phyloP scores from a whole-genome alignment of 1,140 invertebrate species.

The Magallana angulata region DNA sequence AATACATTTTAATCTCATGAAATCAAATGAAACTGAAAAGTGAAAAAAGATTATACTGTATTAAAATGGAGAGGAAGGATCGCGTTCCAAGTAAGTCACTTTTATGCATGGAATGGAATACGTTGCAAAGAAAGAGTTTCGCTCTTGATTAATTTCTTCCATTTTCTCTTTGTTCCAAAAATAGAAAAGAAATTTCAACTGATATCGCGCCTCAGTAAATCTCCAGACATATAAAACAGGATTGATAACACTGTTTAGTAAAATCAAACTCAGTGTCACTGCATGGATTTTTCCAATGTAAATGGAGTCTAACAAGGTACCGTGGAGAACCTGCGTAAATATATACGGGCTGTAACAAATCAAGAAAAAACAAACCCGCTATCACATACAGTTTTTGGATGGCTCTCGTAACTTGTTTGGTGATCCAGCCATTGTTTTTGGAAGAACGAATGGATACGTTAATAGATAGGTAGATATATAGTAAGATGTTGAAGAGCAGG shows the following conservation, averaged over 20 bases:
- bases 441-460: not conserved
- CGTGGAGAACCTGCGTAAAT: not conserved
- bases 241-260: not conserved
- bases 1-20: too few species aligned
- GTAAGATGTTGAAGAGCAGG: not conserved
- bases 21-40: too few species aligned
- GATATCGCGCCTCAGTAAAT: not conserved
- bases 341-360: not conserved
- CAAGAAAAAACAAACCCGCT: not conserved
- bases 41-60: too few species aligned
- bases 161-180: not conserved
- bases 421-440: not conserved
- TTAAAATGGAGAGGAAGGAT: too few species aligned
- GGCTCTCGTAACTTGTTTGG: not conserved
- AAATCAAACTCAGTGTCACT: not conserved
- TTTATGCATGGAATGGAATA: too few species aligned
- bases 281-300: not conserved
- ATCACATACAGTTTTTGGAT: not conserved
- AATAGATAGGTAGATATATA: not conserved
- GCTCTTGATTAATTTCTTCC: not conserved
- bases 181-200: not conserved
- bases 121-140: too few species aligned
- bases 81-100: too few species aligned
- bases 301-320: not conserved
- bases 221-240: not conserved